These are phyloP conservation scores for Scylla paramamosain DNA, from an alignment of 1,140 invertebrate genomes.

Conservation along the genomic window DNA sequence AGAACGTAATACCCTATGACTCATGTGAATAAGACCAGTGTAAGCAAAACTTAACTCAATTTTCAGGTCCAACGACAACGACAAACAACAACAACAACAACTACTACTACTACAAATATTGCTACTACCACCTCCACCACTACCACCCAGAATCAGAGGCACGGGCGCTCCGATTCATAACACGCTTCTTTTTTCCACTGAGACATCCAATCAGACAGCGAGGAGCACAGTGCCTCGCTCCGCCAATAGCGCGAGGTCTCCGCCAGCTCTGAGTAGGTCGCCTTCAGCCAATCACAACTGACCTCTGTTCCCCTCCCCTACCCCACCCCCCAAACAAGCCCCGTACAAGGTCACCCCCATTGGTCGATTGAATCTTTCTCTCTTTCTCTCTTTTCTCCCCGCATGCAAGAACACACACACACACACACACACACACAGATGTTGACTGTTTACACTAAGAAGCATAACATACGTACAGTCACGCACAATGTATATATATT, in stretches of 20 bases:
- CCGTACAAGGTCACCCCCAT: neutral
- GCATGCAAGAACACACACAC: neutral
- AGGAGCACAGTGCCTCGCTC: neutral
- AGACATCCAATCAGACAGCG: neutral
- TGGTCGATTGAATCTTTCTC: neutral
- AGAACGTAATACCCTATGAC: too few relatives aligned
- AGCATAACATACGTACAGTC: neutral
- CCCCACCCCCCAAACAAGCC: too few relatives aligned
- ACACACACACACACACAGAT: neutral
- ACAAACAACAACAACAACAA: too few relatives aligned
- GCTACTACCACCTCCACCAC: too few relatives aligned
- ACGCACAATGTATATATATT: neutral
- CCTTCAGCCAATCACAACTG: neutral
- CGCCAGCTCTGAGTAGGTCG: too few relatives aligned
- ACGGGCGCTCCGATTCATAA: neutral
- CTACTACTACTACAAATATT: too few relatives aligned
- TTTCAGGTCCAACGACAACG: too few relatives aligned
- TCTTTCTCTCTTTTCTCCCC: neutral
- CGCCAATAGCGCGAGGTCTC: neutral
- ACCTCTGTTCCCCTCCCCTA: neutral
- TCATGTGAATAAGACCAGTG: too few relatives aligned
- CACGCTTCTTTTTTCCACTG: neutral
- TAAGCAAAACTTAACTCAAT: too few relatives aligned
- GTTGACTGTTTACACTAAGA: neutral
- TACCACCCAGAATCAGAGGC: too few relatives aligned